These are phyloP conservation scores for Trogon melanurus DNA, from an alignment of 2,113 vertebrate species.

Conservation along the genomic window DNA sequence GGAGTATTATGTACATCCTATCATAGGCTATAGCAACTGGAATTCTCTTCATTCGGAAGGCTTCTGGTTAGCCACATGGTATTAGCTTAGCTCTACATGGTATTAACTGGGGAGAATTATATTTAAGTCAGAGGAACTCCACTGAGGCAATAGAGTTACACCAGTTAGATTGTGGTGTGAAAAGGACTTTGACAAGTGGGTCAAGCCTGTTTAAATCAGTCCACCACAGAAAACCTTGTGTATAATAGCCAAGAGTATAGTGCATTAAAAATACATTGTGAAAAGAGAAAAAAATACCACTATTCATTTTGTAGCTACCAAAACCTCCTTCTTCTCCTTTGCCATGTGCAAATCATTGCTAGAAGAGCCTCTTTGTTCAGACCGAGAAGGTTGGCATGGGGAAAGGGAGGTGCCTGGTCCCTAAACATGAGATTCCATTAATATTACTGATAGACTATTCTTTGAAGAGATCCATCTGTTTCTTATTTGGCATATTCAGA, in stretches of 20 bases:
- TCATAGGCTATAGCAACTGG: background rate
- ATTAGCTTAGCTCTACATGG: background rate
- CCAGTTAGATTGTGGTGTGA: background rate
- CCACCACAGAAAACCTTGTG: background rate
- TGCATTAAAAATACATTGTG: background rate
- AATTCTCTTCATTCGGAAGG: background rate
- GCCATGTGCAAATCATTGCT: slow-evolving; percentile 8
- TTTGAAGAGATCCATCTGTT: slow-evolving; percentile 46
- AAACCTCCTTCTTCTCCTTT: background rate
- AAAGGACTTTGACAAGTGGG: background rate
- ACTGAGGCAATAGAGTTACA: background rate
- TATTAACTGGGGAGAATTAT: background rate
- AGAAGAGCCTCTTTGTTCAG: slow-evolving; percentile 1
- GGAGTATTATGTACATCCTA: background rate
- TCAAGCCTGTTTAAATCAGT: background rate
- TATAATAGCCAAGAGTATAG: background rate
- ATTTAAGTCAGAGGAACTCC: background rate
- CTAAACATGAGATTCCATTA: background rate
- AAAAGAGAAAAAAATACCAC: background rate
- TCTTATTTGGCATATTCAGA: slow-evolving; percentile 48
- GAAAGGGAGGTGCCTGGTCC: background rate
- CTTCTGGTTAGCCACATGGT: background rate
- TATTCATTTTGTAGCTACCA: background rate
- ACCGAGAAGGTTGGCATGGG: background rate
- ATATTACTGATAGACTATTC: slow-evolving; percentile 29